Evolutionary conservation across 2,797 vertebrate genomes (phyloP).

Genomic region (Petrocephalus sullivani): DNA sequence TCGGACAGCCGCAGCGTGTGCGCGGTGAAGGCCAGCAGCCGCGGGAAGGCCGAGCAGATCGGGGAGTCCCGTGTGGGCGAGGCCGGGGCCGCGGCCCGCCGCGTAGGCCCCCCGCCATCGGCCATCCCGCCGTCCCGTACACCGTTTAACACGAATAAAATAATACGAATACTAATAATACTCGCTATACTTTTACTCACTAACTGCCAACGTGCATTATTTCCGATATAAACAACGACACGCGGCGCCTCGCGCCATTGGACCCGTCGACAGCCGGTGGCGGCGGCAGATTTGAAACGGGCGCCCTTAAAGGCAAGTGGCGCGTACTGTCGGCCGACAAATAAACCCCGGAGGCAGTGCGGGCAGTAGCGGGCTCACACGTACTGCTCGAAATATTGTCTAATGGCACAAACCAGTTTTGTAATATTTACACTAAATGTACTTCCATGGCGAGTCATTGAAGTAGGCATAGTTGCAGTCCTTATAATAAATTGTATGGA

Average conservation of each 20-base stretch:
- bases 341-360: background rate
- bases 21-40: slow-evolving; percentile 40
- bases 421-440: no score
- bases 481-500: background rate
- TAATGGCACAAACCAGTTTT: no score
- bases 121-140: background rate
- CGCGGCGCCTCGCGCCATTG: background rate
- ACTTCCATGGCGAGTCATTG: no score
- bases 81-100: background rate
- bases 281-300: slow-evolving; percentile 14
- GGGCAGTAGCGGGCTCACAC: no score
- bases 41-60: slow-evolving; percentile 48
- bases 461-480: background rate
- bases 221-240: background rate
- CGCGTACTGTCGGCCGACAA: background rate
- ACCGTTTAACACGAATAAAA: no score
- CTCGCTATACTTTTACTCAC: no score
- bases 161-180: no score
- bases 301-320: background rate
- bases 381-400: background rate
- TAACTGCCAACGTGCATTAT: no score
- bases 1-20: slow-evolving; percentile 42
- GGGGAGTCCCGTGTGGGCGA: slow-evolving; percentile 32
- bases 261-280: background rate
- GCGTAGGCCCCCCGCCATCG: background rate